Evolutionary conservation across 2,888 invertebrate species (phyloP), one percentile per base, ranked within the genome.

Genomic region (Pyrrhosoma nymphula): DNA sequence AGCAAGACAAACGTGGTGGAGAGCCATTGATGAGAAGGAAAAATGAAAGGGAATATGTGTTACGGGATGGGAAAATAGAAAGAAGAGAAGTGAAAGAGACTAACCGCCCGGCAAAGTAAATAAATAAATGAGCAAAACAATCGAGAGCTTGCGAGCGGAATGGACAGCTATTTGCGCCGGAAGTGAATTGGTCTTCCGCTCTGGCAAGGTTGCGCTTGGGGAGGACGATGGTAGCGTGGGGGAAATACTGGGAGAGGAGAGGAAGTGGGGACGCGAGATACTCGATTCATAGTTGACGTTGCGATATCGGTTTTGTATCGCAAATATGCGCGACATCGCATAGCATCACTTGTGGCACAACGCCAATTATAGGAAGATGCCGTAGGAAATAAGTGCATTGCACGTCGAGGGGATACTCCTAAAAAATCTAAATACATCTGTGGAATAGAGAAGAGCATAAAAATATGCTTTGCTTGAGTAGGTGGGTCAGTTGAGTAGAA

Each of bases 101-200:
- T 0, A 35, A 39, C 35, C 39, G 39, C 26, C 14, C 47, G 60
- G 39, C n/a, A 60, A 60, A 60, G 12, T 60, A 69, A 93, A 91
- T 35, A 56, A 91, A 60, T 35, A 60, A 60, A 69, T n/a, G 93
- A 93, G 14, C 39, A 69, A 39, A 69, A 93, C 35, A 93, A 93
- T 93, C 26, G 69, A 93, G 47, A 14, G 82, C 93, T 47, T n/a
- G 69, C 39, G 0, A 12, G 56, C n/a, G 89, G 2, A 26, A 91
- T 26, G 91, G 63, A 63, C 63, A n/a, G 75, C 26, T 69, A 39
- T 55, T 69, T 75, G 75, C 39, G 69, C 63, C 93, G 93, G 93
- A 69, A 93, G 93, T 26, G 23, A 39, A 55, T n/a, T n/a, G 47
- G 39, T n/a, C 60, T 39, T 93, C 69, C 93, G 26, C 55, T 93